phyloP scores from a whole-genome alignment of 2,113 vertebrate species.

The Eupsittula cactorum region DNA sequence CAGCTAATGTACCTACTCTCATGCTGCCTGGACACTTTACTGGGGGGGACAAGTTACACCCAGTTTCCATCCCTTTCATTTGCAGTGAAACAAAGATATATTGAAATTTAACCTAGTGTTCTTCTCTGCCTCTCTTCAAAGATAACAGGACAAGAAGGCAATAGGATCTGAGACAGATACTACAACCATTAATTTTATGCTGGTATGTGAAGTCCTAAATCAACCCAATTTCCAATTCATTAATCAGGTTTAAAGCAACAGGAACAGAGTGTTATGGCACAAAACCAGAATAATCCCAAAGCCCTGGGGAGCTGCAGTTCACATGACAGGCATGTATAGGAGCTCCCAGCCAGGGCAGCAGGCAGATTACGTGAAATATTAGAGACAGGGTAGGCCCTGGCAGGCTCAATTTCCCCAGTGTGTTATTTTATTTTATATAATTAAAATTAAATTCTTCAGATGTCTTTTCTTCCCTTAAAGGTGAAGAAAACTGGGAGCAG shows the following conservation, averaged over 20 bases:
- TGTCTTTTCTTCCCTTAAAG: conserved; percentile 39
- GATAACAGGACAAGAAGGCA: neutral
- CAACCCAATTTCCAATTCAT: conserved; percentile 5
- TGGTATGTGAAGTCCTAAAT: conserved; percentile 29
- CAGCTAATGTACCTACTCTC: neutral
- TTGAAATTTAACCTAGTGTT: neutral
- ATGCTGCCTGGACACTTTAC: neutral
- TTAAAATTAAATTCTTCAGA: conserved; percentile 43
- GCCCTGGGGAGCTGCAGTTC: conserved; percentile 8
- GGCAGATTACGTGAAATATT: conserved; percentile 6
- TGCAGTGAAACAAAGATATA: neutral
- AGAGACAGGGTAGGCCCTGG: neutral
- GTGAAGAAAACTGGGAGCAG: neutral
- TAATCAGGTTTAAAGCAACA: conserved; percentile 54
- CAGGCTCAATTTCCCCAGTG: neutral
- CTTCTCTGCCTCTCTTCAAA: neutral
- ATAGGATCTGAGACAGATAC: neutral
- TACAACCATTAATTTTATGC: conserved; percentile 22
- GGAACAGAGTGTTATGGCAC: conserved; percentile 3
- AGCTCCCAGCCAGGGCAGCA: neutral
- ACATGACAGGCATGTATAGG: neutral
- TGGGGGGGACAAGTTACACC: neutral
- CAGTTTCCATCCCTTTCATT: neutral
- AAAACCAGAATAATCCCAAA: conserved; percentile 49
- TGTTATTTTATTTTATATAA: conserved; percentile 49